Base-by-base conservation (phyloP, 2,888 invertebrate genomes). In the Suillia variegata region DNA sequence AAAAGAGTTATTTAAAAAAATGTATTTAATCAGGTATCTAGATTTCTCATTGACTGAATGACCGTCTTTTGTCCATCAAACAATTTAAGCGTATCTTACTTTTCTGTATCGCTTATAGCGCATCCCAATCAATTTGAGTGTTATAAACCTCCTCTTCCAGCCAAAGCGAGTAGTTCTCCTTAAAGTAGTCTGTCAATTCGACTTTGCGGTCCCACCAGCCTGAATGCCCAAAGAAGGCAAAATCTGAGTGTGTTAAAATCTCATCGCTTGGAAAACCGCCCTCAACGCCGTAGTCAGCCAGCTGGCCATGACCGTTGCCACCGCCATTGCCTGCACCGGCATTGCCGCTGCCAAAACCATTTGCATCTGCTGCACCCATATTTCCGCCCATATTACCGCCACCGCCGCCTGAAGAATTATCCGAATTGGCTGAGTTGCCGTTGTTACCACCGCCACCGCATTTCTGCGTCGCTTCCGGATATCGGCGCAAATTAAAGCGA, bases 121-220 rank as follows among this genome's bases (percentile, higher is more conserved):
- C 78, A 78, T 92, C 91, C 93, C 93, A 93, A 80, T 92, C 87
- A 67, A 91, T 89, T 76, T 89, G 87, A 75, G 91, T 91, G 76
- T 91, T 91, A 81, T 93, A 97, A 20, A 99, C 98, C 85, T 99
- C 98, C 79, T 95, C 92, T 71, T 98, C 93, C 59, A 99, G 84
- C 99, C 99, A 99, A 17, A 91, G 81, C 77, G 95, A 92, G 82
- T 99, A 99, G 77, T 95, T 92, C 61, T 90, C 89, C 81, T 94
- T 95, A 76, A 96, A 96, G 79, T 94, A 95, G 54, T 94, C 94
- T 12, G 94, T 95, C 62, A 98, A 85, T 74, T 96, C 94, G 58
- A 82, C 74, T 64, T 81, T 80, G 33, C 80, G 79, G 65, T 82
- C 82, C 82, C 82, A 82, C 82, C 82, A 82, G 12, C 80, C 81